Conservation (phyloP, 2,888 invertebrate species). For the Caenorhabditis zanzibari region DNA sequence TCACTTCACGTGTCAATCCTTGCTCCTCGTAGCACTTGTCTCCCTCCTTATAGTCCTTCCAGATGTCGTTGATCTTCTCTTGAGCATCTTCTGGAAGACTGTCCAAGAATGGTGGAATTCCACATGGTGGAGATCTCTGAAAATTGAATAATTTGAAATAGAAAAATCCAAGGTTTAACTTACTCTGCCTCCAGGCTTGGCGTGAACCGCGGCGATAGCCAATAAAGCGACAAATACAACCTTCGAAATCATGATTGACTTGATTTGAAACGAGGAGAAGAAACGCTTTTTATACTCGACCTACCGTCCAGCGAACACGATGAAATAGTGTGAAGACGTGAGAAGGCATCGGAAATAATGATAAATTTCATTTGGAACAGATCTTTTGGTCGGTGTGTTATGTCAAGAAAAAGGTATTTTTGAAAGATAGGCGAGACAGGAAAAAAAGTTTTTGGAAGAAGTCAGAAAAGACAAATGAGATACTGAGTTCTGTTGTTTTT, state of each 20-base stretch:
- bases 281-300: constrained; percentile 43
- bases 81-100: constrained; percentile 71
- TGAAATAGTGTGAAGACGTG: constrained; percentile 19
- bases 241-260: constrained; percentile 47
- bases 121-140: constrained; percentile 69
- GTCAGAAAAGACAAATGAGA: constrained; percentile 17
- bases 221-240: constrained; percentile 22
- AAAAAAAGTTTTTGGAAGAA: constrained; percentile 25
- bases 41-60: constrained; percentile 76
- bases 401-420: constrained; percentile 38
- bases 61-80: constrained; percentile 70
- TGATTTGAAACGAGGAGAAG: constrained; percentile 16
- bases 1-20: constrained; percentile 73
- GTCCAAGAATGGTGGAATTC: constrained; percentile 71
- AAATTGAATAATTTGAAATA: constrained; percentile 5
- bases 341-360: constrained; percentile 29
- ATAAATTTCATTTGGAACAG: constrained; percentile 57
- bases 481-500: not conserved
- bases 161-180: constrained; percentile 5
- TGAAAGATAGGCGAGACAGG: constrained; percentile 9
- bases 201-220: constrained; percentile 38
- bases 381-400: constrained; percentile 40
- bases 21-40: constrained; percentile 75
- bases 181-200: constrained; percentile 58
- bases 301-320: constrained; percentile 32